Base-by-base conservation (phyloP, 2,888 invertebrate species). In the Pammene fasciana region DNA sequence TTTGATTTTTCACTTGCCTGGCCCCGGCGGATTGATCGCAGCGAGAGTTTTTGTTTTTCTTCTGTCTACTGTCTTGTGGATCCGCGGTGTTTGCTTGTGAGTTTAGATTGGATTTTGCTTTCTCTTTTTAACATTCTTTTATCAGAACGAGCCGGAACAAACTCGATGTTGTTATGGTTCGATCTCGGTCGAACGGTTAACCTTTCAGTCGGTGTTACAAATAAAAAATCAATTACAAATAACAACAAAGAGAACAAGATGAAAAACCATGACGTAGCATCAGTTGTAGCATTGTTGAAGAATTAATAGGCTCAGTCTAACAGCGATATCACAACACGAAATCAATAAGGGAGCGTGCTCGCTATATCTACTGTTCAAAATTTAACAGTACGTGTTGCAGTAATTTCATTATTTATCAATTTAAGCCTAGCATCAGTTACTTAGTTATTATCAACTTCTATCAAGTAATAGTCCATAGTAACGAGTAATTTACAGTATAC, bases 61-160 rank as follows among this genome's bases (percentile, higher is more conserved):
- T 89, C 81, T 85, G 89, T 90, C 88, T 90, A 87, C 86, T 81
- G 86, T 88, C 88, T 88, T 82, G 77, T 76, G 78, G 82, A 82
- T 80, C 82, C 79, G 81, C 81, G 82, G 81, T 86, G 86, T 90
- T 90, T 89, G 85, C 86, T 85, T 84, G 85, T 78, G 85, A 86
- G 82, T 85, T 89, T 84, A 84, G 83, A 89, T 90, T 88, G 84
- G 80, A 86, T 88, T 89, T 85, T 74, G 79, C 80, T 80, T 76
- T 82, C 81, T 79, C 81, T 79, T 82, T 85, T 82, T 79, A 82
- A 82, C 76, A 62, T 76, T 82, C 77, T 71, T 78, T 78, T 79
- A 77, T 80, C 74, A 61, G 52, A 62, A 68, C 50, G 46, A 56
- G 61, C 61, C 56, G 61, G 48, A 66, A 70, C 66, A 65, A 50